Percentiles rank a stretch among this genome's conserved stretches.
These are phyloP conservation scores for Erpetoichthys calabaricus DNA, from an alignment of 2,797 vertebrate species.

Conservation along the genomic window DNA sequence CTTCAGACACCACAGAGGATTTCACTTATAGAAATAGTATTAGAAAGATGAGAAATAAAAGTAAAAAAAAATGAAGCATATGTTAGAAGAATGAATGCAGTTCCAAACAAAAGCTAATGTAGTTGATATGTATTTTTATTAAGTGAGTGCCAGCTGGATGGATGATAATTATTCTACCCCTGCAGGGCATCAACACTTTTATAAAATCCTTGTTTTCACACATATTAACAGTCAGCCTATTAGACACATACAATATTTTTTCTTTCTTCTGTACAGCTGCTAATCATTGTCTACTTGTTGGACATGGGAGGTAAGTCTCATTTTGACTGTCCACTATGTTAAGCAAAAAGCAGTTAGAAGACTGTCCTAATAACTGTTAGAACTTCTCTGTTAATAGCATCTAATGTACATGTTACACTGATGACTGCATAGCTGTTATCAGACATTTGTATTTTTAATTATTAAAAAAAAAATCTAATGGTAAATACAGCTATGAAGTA, in stretches of 20 bases:
- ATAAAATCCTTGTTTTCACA: conserved; percentile 59
- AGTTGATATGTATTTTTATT: conserved; percentile 52
- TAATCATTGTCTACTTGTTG: conserved; percentile 35
- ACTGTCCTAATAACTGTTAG: conserved; percentile 29
- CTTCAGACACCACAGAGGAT: conserved; percentile 2
- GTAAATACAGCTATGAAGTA: neutral
- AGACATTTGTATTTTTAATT: conserved; percentile 57
- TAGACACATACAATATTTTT: conserved; percentile 61
- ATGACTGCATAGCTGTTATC: conserved; percentile 58
- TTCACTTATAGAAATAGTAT: conserved; percentile 30
- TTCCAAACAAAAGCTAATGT: conserved; percentile 49
- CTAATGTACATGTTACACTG: conserved; percentile 33
- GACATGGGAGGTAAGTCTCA: conserved; percentile 32
- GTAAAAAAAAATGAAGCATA: conserved; percentile 36
- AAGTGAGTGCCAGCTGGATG: conserved; percentile 57
- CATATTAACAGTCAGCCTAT: conserved; percentile 56
- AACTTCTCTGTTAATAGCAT: conserved; percentile 41
- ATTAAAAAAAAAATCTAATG: conserved; percentile 35
- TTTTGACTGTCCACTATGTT: conserved; percentile 35
- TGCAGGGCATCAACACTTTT: conserved; percentile 61
- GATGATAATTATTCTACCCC: conserved; percentile 52
- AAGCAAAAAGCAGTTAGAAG: conserved; percentile 31
- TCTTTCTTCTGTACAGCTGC: conserved; percentile 40
- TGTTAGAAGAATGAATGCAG: conserved; percentile 38
- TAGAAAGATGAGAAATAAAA: conserved; percentile 35